Evolutionary conservation across 2,888 invertebrate genomes (phyloP), one percentile per base, ranked within the genome.

Genomic region (Apoda limacodes): DNA sequence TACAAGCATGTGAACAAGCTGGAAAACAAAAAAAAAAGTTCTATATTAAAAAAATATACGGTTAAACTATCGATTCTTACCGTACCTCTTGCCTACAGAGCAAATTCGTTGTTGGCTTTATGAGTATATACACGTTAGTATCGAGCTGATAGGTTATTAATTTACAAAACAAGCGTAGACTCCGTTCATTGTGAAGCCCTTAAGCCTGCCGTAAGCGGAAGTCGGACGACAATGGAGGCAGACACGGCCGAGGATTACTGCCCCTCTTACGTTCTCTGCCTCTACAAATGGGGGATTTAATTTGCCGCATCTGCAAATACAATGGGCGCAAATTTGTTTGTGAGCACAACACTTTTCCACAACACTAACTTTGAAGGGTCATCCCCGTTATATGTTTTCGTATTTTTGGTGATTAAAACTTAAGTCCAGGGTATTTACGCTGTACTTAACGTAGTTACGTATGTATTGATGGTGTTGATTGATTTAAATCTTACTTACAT

Each of bases 211-310:
- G 52, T 54, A 55, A 54, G 60, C 55, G 50, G 47, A 54, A 54
- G 51, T 53, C 45, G 56, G 50, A 48, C 55, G 58, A 74, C 70
- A 75, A 72, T 71, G 59, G 60, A 48, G 52, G 55, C 56, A 51
- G 54, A 51, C 54, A 55, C 55, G 60, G 45, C 49, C 54, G 50
- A 61, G 72, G 72, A 75, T 72, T 74, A 74, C 62, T 51, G 51
- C 48, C 35, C 50, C 54, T 60, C 55, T 54, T 57, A 61, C 61
- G 64, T 64, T 58, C 54, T 47, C 54, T 46, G 40, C 42, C 57
- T 55, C 53, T 56, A 61, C 63, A 66, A 67, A 70, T 68, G 68
- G 66, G n/a, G 64, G 67, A 63, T 69, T 71, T 74, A 72, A 72
- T 72, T 75, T 70, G 58, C 68, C 60, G 65, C 63, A 60, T 63